These are phyloP conservation scores for Sakesphorus luctuosus DNA, from an alignment of 2,113 vertebrate genomes.

Conservation along the genomic window DNA sequence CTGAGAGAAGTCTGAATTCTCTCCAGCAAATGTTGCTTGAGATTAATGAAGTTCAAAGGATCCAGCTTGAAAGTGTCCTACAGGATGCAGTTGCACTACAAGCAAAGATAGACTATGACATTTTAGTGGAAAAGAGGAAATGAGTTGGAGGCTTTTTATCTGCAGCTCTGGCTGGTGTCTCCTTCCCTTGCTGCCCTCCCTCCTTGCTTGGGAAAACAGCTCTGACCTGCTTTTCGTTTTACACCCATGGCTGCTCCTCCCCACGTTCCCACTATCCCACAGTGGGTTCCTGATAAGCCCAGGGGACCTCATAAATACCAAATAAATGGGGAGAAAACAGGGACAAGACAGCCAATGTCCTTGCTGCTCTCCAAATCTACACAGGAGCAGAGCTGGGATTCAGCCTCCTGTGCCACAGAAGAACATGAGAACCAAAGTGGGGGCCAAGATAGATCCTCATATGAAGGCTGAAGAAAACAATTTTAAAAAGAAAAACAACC, in stretches of 20 bases:
- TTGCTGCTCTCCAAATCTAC: background rate
- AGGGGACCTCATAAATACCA: background rate
- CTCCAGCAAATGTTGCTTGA: background rate
- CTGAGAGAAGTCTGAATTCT: background rate
- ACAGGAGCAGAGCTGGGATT: background rate
- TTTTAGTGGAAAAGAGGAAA: background rate
- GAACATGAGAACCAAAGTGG: background rate
- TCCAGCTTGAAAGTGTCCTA: background rate
- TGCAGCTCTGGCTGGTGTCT: background rate
- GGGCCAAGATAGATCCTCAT: background rate
- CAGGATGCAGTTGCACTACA: background rate
- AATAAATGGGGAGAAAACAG: background rate
- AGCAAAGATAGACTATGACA: background rate
- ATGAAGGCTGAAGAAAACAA: background rate
- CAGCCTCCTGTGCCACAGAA: background rate
- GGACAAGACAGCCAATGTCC: background rate
- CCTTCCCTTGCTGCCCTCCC: background rate
- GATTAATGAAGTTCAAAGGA: background rate
- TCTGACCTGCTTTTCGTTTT: background rate
- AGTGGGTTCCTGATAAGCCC: background rate
- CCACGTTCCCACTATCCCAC: rapidly evolving
- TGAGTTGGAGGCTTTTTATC: background rate
- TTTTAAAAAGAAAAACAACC: background rate
- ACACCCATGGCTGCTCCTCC: background rate
- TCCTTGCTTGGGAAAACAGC: background rate